Evolutionary conservation across 2,797 vertebrate genomes (phyloP), one percentile per base, ranked within the genome.

Genomic region (Amblyraja radiata): DNA sequence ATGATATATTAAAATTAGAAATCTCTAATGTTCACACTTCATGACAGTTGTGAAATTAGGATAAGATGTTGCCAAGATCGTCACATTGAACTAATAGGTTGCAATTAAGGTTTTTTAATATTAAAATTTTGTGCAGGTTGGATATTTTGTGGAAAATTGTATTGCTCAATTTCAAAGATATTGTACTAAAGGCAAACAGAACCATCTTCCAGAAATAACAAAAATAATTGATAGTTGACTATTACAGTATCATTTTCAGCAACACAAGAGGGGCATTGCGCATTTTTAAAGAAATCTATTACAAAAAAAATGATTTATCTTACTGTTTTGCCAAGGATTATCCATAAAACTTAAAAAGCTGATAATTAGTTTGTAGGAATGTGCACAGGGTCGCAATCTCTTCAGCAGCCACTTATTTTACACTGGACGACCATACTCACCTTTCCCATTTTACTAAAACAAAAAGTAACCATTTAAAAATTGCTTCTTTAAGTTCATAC

Each of bases 121-220:
- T 39, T 32, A 91, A 39, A 54, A 13, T 73, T 91, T 46, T 46
- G 71, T 68, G 68, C 32, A 71, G 86, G 21, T 74, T 74, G 11
- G 46, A 46, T 54, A 21, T 73, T 91, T 61, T 90, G n/a, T n/a
- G 90, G 39, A 73, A 91, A 91, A 58, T 32, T 9, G 61, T 91
- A 91, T 46, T 91, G 88, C 65, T 73, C 74, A 92, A 92, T 92
- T 92, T 23, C 73, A 92, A 92, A 88, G 84, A 36, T 88, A 74
- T 58, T 74, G 39, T 16, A 73, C 1, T 11, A 74, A 74, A 32
- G 90, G 46, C 71, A 91, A 76, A 92, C 65, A 39, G 73, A 91
- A 91, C 71, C 68, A 91, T 91, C 68, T 73, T 91, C 90, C 90
- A 92, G 88, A 91, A 73, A 73, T 46, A 90, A 90, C 88, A 23